phyloP scores from a whole-genome alignment of 2,797 vertebrate genomes.

The Gobionotothen gibberifrons region DNA sequence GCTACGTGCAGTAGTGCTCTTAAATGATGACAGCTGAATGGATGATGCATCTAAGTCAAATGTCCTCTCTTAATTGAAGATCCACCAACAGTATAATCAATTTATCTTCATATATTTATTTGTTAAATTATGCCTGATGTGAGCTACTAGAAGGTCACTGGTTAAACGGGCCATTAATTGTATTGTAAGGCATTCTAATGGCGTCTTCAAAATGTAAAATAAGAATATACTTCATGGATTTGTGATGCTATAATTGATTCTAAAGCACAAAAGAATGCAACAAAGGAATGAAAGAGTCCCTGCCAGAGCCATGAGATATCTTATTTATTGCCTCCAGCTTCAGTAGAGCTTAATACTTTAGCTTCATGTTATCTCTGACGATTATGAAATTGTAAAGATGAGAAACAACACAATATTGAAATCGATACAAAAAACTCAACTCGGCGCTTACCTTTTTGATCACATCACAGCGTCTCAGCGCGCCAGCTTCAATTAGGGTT shows the following conservation, averaged over 20 bases:
- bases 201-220: not conserved
- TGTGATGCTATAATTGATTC: constrained; percentile 21
- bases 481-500: constrained; percentile 59
- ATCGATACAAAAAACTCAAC: constrained; percentile 26
- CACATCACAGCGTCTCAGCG: constrained; percentile 27
- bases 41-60: not conserved
- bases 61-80: not conserved
- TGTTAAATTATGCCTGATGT: not conserved
- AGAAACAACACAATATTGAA: constrained; percentile 42
- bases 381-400: constrained; percentile 48
- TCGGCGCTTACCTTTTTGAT: constrained; percentile 51
- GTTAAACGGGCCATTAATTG: not conserved
- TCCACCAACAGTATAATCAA: constrained; percentile 7
- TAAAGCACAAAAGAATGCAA: constrained; percentile 18
- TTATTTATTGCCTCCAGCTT: constrained; percentile 38
- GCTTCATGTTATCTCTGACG: constrained; percentile 11
- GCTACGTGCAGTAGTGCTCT: constrained; percentile 11
- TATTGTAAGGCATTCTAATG: not conserved
- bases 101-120: not conserved
- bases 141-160: not conserved
- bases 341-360: constrained; percentile 1
- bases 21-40: not conserved
- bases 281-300: constrained; percentile 17
- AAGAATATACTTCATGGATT: not conserved
- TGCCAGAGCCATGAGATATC: constrained; percentile 4